Evolutionary conservation across 2,888 invertebrate genomes (phyloP).

Genomic region (Steromphala cineraria): DNA sequence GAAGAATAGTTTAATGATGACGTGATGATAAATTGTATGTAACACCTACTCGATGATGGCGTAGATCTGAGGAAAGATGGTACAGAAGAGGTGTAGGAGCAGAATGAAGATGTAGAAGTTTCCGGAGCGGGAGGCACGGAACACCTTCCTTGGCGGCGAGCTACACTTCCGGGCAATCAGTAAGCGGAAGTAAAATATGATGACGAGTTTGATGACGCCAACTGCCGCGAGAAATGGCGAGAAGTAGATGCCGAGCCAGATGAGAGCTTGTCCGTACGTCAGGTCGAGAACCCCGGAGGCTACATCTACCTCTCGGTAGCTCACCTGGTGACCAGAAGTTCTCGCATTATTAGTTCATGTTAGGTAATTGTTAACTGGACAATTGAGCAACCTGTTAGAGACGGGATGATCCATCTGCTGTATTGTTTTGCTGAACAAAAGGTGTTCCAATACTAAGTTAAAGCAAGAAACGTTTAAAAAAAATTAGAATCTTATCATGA

Average conservation of each 20-base stretch:
- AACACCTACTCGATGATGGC: slow-evolving; percentile 57
- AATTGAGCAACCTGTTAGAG: too few relatives aligned
- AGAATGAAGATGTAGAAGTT: slow-evolving; percentile 62
- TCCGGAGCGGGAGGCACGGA: slow-evolving; percentile 62
- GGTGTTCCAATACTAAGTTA: too few relatives aligned
- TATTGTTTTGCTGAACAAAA: too few relatives aligned
- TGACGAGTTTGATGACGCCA: slow-evolving; percentile 53
- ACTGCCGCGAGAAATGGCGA: slow-evolving; percentile 60
- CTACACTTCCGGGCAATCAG: slow-evolving; percentile 54
- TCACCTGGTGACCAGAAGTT: background rate
- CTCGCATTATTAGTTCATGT: background rate
- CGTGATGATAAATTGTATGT: background rate
- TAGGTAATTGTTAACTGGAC: too few relatives aligned
- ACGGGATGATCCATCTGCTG: too few relatives aligned
- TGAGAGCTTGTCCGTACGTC: slow-evolving; percentile 62
- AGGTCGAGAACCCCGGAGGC: slow-evolving; percentile 58
- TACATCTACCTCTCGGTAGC: slow-evolving; percentile 54
- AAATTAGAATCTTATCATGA: too few relatives aligned
- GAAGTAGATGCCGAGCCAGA: slow-evolving; percentile 67
- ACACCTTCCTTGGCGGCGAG: slow-evolving; percentile 59
- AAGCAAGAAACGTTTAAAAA: too few relatives aligned
- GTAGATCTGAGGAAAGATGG: slow-evolving; percentile 58
- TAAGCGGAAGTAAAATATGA: slow-evolving; percentile 62
- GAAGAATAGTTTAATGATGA: too few relatives aligned
- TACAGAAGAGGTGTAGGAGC: slow-evolving; percentile 57